Base-by-base conservation (phyloP, 2,888 invertebrate genomes). In the Apodemia hepburni region DNA sequence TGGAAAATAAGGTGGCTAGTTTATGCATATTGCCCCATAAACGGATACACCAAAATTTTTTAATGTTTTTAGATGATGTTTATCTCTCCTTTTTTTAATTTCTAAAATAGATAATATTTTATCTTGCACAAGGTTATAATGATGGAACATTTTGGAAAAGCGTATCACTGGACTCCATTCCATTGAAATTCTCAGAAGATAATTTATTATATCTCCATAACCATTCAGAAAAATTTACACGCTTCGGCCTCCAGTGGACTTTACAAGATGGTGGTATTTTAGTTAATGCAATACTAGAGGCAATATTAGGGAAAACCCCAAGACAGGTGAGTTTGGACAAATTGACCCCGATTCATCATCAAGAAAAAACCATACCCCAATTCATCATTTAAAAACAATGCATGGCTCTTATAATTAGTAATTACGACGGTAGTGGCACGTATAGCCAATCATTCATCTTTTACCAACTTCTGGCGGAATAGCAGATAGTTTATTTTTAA, bases 211-310 rank as follows among this genome's bases (percentile, higher is more conserved):
- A 94, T 64, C 74, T 95, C 58, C 83, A 87, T 68, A 92, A 92
- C 66, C 93, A 92, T 71, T 83, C 79, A 68, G 80, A 89, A 5
- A 92, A 93, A 73, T 92, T 96, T 68, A 72, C 74, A 61, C 91
- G 87, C 71, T 85, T 95, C 61, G 96, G 96, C 17, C 75, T 95
- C 27, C 74, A 79, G 45, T 92, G 93, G 80, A 82, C 74, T 63
- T 77, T 85, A 69, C 58, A 80, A n/a, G 80, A 80, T 64, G 76
- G 86, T 22, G 82, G 82, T 66, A 73, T 95, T 35, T 76, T 79
- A 12, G 75, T 96, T 64, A 81, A 74, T 65, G 78, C 89, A 62
- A 92, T 95, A 67, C 96, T 96, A n/a, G 79, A 90, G 66, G 95
- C 95, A 70, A 87, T 96, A 66, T 76, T 92, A 45, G 92, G 93